Percentiles rank a stretch among this genome's conserved stretches.
These are phyloP conservation scores for Stichodactyla mertensii DNA, from an alignment of 64 coral and sea anemone species.

Conservation along the genomic window DNA sequence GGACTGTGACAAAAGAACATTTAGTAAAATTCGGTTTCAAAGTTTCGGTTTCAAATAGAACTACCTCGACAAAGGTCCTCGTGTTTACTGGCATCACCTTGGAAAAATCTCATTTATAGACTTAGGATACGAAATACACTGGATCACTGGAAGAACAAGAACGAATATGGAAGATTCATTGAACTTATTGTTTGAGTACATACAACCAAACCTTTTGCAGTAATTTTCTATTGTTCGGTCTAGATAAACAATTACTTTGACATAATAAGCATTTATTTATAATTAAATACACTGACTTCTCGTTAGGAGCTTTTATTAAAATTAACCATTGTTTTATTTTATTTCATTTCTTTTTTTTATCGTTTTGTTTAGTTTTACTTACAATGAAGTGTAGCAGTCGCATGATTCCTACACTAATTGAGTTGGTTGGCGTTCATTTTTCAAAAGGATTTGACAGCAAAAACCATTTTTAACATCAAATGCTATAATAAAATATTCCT, in stretches of 20 bases:
- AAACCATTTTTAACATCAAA: too few relatives aligned
- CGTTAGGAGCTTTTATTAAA: background rate
- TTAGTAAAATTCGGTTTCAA: background rate
- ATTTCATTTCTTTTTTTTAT: too few relatives aligned
- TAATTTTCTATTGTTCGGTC: background rate
- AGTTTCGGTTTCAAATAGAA: background rate
- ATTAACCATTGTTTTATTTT: background rate
- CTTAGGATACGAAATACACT: background rate
- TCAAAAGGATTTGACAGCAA: too few relatives aligned
- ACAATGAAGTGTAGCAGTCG: too few relatives aligned
- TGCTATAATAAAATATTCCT: too few relatives aligned
- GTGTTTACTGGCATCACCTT: background rate
- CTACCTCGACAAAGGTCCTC: background rate
- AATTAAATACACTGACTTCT: background rate
- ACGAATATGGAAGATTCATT: too few relatives aligned
- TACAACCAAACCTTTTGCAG: background rate
- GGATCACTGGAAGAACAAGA: background rate
- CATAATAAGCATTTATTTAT: background rate
- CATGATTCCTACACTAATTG: too few relatives aligned
- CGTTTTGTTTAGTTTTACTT: too few relatives aligned
- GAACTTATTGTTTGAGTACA: background rate
- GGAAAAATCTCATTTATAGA: background rate
- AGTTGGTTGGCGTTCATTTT: too few relatives aligned
- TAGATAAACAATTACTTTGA: slow-evolving; percentile 6
- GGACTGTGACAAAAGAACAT: background rate